These are phyloP conservation scores for Ceratitis capitata DNA, from an alignment of 1,140 invertebrate genomes.

Conservation along the genomic window DNA sequence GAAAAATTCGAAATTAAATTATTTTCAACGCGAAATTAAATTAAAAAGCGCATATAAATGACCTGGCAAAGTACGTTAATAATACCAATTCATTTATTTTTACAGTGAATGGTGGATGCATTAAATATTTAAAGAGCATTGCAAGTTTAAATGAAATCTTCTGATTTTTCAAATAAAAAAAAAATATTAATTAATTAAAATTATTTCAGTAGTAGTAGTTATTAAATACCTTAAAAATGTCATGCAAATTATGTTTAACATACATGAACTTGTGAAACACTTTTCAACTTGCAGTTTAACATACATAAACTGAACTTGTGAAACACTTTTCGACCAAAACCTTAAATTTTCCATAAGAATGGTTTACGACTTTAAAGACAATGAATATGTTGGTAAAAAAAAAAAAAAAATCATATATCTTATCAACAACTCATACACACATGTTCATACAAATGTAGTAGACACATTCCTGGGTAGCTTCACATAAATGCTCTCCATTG, in stretches of 20 bases:
- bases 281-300: too few relatives aligned
- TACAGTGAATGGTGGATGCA: background rate
- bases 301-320: too few relatives aligned
- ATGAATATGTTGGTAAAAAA: too few relatives aligned
- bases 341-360: background rate
- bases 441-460: background rate
- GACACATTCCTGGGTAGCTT: background rate
- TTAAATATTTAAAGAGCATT: background rate
- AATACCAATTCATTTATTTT: background rate
- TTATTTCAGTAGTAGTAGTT: too few relatives aligned
- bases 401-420: background rate
- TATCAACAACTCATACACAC: background rate
- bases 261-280: too few relatives aligned
- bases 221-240: too few relatives aligned
- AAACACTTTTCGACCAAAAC: too few relatives aligned
- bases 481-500: background rate
- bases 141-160: background rate
- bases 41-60: background rate
- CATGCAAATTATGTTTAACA: too few relatives aligned
- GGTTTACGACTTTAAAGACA: background rate
- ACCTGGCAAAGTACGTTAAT: slow-evolving; percentile 17
- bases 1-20: background rate
- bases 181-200: too few relatives aligned
- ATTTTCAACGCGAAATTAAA: slow-evolving; percentile 1
- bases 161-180: too few relatives aligned